phyloP scores from a whole-genome alignment of 2,888 invertebrate genomes.

The Caenorhabditis macrosperma region DNA sequence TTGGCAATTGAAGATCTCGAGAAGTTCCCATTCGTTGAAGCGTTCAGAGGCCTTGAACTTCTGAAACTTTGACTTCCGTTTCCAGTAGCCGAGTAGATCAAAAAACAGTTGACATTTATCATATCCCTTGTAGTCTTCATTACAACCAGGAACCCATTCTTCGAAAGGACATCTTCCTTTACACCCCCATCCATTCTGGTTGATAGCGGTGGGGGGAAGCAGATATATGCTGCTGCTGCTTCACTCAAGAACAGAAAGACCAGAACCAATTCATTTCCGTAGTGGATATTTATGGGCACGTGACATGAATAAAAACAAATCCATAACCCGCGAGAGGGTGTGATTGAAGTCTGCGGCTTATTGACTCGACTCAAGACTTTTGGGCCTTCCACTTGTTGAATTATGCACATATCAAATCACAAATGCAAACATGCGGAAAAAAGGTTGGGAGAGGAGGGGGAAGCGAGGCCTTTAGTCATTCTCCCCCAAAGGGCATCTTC shows the following conservation, averaged over 20 bases:
- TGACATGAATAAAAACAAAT: conserved; percentile 16
- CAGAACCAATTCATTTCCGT: conserved; percentile 14
- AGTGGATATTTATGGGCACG: neutral
- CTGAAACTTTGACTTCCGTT: too few species aligned
- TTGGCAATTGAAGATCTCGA: too few species aligned
- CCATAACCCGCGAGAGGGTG: conserved; percentile 1
- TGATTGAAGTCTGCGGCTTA: conserved; percentile 7
- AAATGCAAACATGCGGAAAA: conserved; percentile 46
- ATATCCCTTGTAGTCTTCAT: too few species aligned
- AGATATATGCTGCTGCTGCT: too few species aligned
- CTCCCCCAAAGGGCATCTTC: conserved; percentile 9
- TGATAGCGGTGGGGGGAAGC: too few species aligned
- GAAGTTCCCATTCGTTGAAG: too few species aligned
- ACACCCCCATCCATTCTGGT: too few species aligned
- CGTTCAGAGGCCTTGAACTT: too few species aligned
- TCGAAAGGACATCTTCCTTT: neutral
- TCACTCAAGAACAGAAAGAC: neutral
- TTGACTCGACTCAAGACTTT: conserved; percentile 1
- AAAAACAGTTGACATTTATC: too few species aligned
- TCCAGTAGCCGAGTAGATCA: too few species aligned
- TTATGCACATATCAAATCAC: conserved; percentile 58
- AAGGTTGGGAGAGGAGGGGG: neutral
- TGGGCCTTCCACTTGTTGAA: conserved; percentile 45
- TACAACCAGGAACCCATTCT: too few species aligned
- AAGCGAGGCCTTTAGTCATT: neutral